Evolutionary conservation across 2,888 invertebrate species (phyloP).

Genomic region (Pteria penguin): DNA sequence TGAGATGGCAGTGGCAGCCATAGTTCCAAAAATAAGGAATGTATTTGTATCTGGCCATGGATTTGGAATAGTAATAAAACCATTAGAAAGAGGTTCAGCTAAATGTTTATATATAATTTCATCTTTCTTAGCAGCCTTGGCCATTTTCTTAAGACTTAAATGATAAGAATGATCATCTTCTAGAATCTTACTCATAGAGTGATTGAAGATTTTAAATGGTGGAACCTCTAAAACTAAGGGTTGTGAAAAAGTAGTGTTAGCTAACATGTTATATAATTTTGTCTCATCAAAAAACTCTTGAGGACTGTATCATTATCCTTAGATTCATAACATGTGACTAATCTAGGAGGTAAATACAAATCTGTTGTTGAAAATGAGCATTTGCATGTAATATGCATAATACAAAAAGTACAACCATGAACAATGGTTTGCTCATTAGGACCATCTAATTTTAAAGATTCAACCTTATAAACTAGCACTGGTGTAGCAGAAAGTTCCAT

Average conservation of each 20-base stretch:
- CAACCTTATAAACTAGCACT: not conserved
- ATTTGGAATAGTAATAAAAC: constrained; percentile 9
- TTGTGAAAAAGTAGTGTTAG: not conserved
- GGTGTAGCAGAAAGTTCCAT: not conserved
- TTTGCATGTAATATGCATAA: constrained; percentile 9
- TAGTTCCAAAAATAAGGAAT: constrained; percentile 10
- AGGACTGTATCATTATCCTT: not conserved
- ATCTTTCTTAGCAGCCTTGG: constrained; percentile 34
- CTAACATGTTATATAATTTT: not conserved
- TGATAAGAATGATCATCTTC: constrained; percentile 17
- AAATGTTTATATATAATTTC: constrained; percentile 29
- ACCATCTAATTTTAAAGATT: not conserved
- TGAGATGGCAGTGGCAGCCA: constrained; percentile 6
- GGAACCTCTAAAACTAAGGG: constrained; percentile 12
- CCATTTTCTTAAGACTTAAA: constrained; percentile 43
- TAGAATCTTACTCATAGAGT: not conserved
- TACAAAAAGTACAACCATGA: constrained; percentile 15
- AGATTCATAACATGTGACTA: not conserved
- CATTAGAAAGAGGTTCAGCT: constrained; percentile 38
- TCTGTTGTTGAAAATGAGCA: not conserved
- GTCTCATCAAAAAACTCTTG: constrained; percentile 19
- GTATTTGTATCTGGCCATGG: constrained; percentile 28
- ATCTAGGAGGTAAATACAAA: not conserved
- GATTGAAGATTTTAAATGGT: not conserved
- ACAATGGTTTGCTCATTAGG: constrained; percentile 4